Evolutionary conservation across 2,888 invertebrate species (phyloP), one percentile per base, ranked within the genome.

Genomic region (Cheilosia vernalis): DNA sequence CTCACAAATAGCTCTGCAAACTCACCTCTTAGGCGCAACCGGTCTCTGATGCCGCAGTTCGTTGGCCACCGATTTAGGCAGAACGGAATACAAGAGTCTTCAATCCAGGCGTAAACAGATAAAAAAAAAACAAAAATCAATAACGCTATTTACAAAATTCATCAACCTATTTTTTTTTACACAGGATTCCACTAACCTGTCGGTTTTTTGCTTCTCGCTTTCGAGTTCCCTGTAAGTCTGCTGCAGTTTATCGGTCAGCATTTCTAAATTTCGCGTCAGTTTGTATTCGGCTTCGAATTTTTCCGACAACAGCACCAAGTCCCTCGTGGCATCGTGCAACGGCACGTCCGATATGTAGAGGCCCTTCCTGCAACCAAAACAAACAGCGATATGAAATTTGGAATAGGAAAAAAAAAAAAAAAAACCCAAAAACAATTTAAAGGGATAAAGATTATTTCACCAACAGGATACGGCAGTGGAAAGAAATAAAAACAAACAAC

Each of bases 281-380:
- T 98, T 98, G 93, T 98, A 98, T 92, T 98, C 98, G 0, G 98
- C 98, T 92, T 98, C 98, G 91, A 98, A 98, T 92, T 98, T 98
- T 92, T 98, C 98, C 7, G 98, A 98, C 94, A 98, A 96, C 88
- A 99, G 93, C 7, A 99, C 98, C 89, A 99, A 93, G 93, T 98
- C 98, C 78, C 98, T 94, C 4, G 98, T 98, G 1, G 98, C 98
- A 91, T 98, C 98, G 90, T 98, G 98, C 21, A 98, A 94, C 2
- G 98, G 98, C 86, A 98, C 97, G 92, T 99, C 98, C 81, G 98
- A 97, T 89, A 99, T 95, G 92, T 96, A 98, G 30, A 99, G 94
- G 2, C 98, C 98, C 66, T 97, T 95, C 87, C 98, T 97, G 90
- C 44, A 81, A 92, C 90, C 77, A 21, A n/a, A 33, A 73, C 64